Conservation (phyloP, 2,888 invertebrate species). For the Epistrophe grossulariae region DNA sequence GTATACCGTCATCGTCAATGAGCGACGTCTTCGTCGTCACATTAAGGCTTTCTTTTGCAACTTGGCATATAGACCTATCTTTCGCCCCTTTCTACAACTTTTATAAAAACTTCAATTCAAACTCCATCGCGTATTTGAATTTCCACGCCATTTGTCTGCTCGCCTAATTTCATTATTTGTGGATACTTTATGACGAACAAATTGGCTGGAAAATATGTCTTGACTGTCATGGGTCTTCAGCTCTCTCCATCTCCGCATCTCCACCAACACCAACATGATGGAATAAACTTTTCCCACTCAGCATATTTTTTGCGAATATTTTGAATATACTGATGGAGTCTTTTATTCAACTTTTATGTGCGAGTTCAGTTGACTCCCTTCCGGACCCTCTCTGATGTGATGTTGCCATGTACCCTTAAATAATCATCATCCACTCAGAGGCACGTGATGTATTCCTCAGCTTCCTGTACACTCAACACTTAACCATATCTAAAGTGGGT, state of each 20-base stretch:
- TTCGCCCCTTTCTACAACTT: not conserved
- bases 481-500: constrained; percentile 52
- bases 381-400: not conserved
- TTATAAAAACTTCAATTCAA: constrained; percentile 17
- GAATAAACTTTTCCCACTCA: constrained; percentile 52
- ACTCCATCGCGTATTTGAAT: constrained; percentile 49
- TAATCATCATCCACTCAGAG: constrained; percentile 70
- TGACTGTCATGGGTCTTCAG: constrained; percentile 49
- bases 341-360: constrained; percentile 70
- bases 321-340: constrained; percentile 57
- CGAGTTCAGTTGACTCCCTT: constrained; percentile 28
- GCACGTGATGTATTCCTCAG: constrained; percentile 72
- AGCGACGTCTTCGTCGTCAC: not conserved
- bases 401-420: constrained; percentile 68
- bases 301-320: constrained; percentile 57
- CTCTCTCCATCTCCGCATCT: not conserved
- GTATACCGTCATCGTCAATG: not conserved
- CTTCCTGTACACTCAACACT: constrained; percentile 66
- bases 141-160: constrained; percentile 74
- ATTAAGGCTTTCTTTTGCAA: constrained; percentile 1
- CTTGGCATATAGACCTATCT: not conserved
- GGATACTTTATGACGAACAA: constrained; percentile 76
- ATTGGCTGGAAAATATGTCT: constrained; percentile 75
- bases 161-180: constrained; percentile 74
- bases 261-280: not conserved